Conservation (phyloP, 2,113 vertebrate genomes). For the Calyptommatus sinebrachiatus region DNA sequence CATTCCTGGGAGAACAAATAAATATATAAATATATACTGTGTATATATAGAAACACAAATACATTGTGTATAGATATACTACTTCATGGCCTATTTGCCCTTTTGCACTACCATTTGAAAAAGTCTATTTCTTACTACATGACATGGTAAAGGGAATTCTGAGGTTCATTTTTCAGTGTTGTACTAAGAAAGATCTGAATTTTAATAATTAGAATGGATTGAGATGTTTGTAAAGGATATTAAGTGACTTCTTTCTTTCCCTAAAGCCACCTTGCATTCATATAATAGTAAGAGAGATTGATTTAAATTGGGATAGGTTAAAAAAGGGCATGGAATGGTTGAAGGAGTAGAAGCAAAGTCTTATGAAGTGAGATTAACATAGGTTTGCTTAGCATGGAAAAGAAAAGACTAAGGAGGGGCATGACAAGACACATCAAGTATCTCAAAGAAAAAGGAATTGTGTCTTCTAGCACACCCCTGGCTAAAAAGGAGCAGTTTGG, state of each 20-base stretch:
- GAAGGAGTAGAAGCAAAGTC: too few species aligned
- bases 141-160: not conserved
- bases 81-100: not conserved
- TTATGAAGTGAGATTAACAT: too few species aligned
- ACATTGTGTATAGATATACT: not conserved
- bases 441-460: too few species aligned
- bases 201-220: not conserved
- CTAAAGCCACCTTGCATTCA: too few species aligned
- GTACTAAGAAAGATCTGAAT: not conserved
- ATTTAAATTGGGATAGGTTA: too few species aligned
- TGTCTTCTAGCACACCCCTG: too few species aligned
- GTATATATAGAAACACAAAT: not conserved
- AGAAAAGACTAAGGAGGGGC: too few species aligned
- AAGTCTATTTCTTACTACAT: not conserved
- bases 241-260: not conserved
- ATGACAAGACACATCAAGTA: too few species aligned
- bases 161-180: not conserved
- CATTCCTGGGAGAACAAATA: not conserved
- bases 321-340: too few species aligned
- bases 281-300: too few species aligned
- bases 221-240: not conserved
- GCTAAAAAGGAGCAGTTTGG: too few species aligned
- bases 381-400: too few species aligned
- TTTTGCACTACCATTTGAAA: not conserved
- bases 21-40: not conserved